phyloP scores from a whole-genome alignment of 2,797 vertebrate species.

The Anguilla anguilla region DNA sequence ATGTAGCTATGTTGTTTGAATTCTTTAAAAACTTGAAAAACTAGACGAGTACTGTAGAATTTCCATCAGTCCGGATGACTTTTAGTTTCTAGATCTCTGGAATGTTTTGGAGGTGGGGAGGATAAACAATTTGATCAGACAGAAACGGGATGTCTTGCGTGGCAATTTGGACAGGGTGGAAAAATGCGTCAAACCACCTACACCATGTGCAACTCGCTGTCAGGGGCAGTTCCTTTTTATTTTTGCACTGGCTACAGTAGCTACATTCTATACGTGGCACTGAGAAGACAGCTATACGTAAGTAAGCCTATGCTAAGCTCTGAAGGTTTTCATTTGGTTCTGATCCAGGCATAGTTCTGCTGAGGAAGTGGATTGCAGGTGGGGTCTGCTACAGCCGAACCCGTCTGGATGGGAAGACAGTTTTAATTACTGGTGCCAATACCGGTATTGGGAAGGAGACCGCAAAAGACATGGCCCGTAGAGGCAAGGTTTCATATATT shows the following conservation, averaged over 20 bases:
- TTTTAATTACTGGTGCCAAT: conserved; percentile 87
- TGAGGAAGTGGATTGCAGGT: conserved; percentile 82
- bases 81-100: neutral
- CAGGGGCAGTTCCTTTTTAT: neutral
- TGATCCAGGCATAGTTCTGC: conserved; percentile 55
- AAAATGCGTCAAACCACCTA: neutral
- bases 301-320: neutral
- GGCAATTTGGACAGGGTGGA: neutral
- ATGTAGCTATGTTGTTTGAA: neutral
- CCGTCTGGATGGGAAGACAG: conserved; percentile 83
- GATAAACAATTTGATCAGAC: neutral
- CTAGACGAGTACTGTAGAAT: neutral
- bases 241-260: neutral
- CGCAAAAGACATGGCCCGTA: conserved; percentile 77
- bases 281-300: neutral
- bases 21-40: neutral
- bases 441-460: conserved; percentile 92
- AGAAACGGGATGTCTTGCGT: neutral
- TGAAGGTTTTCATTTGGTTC: neutral
- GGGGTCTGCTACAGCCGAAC: conserved; percentile 72
- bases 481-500: conserved; percentile 69
- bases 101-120: neutral
- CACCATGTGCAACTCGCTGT: neutral
- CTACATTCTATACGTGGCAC: neutral
- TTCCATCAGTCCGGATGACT: neutral